Evolutionary conservation across 2,888 invertebrate genomes (phyloP).

Genomic region (Gymnoscelis rufifasciata): DNA sequence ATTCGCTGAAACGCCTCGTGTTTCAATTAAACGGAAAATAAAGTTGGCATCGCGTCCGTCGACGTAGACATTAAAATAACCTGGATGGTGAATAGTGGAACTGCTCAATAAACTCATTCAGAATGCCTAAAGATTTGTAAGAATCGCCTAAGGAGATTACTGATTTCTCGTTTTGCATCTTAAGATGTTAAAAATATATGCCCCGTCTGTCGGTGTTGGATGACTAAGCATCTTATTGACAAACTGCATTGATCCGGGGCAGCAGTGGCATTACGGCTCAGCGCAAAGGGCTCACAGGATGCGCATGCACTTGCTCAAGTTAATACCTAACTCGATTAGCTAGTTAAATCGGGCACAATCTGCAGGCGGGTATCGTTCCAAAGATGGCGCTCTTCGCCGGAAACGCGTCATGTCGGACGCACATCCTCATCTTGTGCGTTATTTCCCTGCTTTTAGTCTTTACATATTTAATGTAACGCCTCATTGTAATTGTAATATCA

Average conservation of each 20-base stretch:
- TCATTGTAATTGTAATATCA: too few species aligned
- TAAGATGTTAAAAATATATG: too few species aligned
- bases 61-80: constrained; percentile 62
- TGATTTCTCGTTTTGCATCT: too few species aligned
- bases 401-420: constrained; percentile 67
- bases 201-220: neutral
- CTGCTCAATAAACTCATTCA: constrained; percentile 52
- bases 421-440: constrained; percentile 64
- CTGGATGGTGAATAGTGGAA: constrained; percentile 52
- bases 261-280: constrained; percentile 18
- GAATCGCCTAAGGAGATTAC: neutral
- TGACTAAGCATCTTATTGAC: constrained; percentile 10
- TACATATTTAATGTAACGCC: constrained; percentile 6
- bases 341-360: constrained; percentile 44
- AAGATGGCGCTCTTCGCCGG: constrained; percentile 57
- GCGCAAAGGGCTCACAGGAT: constrained; percentile 27
- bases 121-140: constrained; percentile 34
- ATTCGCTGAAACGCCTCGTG: constrained; percentile 60
- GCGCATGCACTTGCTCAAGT: constrained; percentile 24
- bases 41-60: constrained; percentile 57
- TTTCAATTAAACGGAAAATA: constrained; percentile 66
- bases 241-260: constrained; percentile 14
- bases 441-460: constrained; percentile 59
- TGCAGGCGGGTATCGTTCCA: constrained; percentile 42
- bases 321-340: constrained; percentile 40